Conservation (phyloP, 2,797 vertebrate genomes). For the Anabacerthia variegaticeps region DNA sequence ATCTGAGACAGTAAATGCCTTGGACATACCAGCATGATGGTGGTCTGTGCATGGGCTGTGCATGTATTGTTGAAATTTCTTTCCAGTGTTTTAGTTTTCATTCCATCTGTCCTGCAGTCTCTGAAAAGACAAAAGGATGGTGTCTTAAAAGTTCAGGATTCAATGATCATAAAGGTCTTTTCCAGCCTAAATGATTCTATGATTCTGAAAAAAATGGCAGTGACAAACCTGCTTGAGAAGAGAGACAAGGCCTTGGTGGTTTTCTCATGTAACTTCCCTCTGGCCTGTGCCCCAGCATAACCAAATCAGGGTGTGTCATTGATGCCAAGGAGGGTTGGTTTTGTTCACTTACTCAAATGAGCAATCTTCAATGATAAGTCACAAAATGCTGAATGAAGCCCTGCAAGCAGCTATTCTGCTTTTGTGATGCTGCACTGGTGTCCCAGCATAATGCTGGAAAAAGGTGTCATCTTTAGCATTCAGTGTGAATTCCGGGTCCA, state of each 20-base stretch:
- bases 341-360: neutral
- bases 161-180: neutral
- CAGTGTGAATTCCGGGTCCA: neutral
- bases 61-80: neutral
- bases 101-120: neutral
- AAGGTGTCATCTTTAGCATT: neutral
- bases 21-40: accelerated
- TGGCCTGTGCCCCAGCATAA: neutral
- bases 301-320: neutral
- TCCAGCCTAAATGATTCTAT: neutral
- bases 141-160: neutral
- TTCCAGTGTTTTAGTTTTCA: neutral
- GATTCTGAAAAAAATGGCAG: neutral
- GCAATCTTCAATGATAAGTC: neutral
- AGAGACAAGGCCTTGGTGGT: neutral
- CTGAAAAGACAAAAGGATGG: neutral
- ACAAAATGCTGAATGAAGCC: neutral
- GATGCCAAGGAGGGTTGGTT: neutral
- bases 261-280: neutral
- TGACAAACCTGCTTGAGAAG: neutral
- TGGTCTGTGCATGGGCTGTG: neutral
- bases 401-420: neutral
- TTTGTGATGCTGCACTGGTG: neutral
- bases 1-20: neutral
- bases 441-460: neutral